These are phyloP conservation scores for Clarias platycephalus DNA, from an alignment of 2,797 vertebrate species.

Conservation along the genomic window DNA sequence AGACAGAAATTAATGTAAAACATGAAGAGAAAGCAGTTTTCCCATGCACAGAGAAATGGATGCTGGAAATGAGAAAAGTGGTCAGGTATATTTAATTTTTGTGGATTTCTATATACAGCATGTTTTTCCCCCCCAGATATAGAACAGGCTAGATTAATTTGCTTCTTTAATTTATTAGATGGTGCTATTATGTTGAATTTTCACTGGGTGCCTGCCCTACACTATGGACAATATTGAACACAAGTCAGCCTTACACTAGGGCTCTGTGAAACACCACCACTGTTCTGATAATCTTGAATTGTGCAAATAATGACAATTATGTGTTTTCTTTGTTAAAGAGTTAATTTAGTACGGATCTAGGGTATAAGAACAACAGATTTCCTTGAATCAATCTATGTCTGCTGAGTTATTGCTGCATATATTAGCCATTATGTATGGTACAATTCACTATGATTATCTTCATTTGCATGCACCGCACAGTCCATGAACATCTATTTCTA, in stretches of 20 bases:
- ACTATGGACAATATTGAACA: background rate
- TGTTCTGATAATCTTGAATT: background rate
- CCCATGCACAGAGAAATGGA: background rate
- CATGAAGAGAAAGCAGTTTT: background rate
- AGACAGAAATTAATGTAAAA: background rate
- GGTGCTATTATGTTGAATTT: background rate
- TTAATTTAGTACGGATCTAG: too few species aligned
- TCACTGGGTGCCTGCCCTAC: background rate
- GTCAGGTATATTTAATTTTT: background rate
- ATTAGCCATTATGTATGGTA: background rate
- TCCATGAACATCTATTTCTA: background rate
- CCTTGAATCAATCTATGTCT: background rate
- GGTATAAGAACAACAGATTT: too few species aligned
- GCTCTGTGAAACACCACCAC: background rate
- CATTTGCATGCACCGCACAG: background rate
- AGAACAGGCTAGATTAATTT: background rate
- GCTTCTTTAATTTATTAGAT: background rate
- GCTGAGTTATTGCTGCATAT: background rate
- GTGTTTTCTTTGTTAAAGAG: background rate
- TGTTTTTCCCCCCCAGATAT: background rate
- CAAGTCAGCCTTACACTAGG: background rate
- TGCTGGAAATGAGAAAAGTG: background rate
- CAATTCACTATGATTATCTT: conserved; percentile 6
- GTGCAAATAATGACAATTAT: background rate
- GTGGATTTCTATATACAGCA: background rate